Conservation (phyloP, 2,113 vertebrate genomes). For the Prochilodus magdalenae region DNA sequence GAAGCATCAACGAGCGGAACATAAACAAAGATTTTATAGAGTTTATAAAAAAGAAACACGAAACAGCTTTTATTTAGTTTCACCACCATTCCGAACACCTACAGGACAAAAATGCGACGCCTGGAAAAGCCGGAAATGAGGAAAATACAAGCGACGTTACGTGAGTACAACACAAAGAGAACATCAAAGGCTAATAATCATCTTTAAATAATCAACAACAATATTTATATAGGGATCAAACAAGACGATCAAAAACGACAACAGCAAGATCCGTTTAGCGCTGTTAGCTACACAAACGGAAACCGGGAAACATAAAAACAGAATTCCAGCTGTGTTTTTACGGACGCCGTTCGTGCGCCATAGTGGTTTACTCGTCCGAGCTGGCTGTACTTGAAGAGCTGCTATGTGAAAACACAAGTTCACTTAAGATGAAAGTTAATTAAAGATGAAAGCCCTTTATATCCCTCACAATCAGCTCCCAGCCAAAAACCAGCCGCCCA, state of each 20-base stretch:
- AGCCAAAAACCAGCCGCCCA: too few species aligned
- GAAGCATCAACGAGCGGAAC: too few species aligned
- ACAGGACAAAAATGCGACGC: slow-evolving; percentile 67
- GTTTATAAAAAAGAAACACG: slow-evolving; percentile 18
- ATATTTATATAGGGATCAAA: slow-evolving; percentile 63
- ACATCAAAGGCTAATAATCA: slow-evolving; percentile 65
- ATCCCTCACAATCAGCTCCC: too few species aligned
- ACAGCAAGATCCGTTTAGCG: slow-evolving; percentile 46
- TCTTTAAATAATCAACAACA: slow-evolving; percentile 75
- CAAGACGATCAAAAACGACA: slow-evolving; percentile 27
- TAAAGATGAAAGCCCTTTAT: too few species aligned
- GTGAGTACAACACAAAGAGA: slow-evolving; percentile 67
- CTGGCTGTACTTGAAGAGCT: too few species aligned
- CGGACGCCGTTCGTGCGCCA: not conserved
- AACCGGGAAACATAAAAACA: slow-evolving; percentile 5
- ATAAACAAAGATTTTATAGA: too few species aligned
- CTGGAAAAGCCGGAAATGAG: slow-evolving; percentile 61
- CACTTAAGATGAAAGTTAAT: too few species aligned
- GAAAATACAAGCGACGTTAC: slow-evolving; percentile 66
- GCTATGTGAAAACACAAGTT: too few species aligned
- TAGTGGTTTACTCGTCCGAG: too few species aligned
- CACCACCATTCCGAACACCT: slow-evolving; percentile 66
- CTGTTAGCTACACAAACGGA: slow-evolving; percentile 54
- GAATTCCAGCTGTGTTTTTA: slow-evolving; percentile 70
- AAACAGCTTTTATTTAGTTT: slow-evolving; percentile 64